A percentile compares a stretch with the other conserved stretches of the same genome.
Conservation (phyloP, 2,888 invertebrate genomes). For the Gisinianus flammeolus region DNA sequence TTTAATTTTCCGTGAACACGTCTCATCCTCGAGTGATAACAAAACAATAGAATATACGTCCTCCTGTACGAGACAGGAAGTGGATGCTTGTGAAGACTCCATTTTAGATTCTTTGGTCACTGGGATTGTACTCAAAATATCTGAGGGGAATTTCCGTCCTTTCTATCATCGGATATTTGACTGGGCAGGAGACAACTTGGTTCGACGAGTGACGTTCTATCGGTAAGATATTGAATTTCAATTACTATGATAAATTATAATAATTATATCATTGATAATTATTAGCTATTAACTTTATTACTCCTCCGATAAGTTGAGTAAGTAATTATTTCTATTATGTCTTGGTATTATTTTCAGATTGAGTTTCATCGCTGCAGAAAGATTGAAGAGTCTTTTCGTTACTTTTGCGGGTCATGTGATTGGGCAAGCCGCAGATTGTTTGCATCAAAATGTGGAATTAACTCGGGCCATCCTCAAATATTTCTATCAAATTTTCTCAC, state of each 20-base stretch:
- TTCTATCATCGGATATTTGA: conserved; percentile 85
- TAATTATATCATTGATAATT: too few relatives aligned
- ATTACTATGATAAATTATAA: conserved; percentile 8
- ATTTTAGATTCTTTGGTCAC: conserved; percentile 79
- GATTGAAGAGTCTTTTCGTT: conserved; percentile 84
- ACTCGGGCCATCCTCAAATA: conserved; percentile 77
- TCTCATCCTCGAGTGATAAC: not conserved
- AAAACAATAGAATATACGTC: not conserved
- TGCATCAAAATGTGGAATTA: conserved; percentile 69
- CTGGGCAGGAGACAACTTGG: conserved; percentile 75
- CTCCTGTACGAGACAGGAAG: conserved; percentile 58
- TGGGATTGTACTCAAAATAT: conserved; percentile 79
- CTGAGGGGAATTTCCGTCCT: conserved; percentile 86
- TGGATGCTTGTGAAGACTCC: conserved; percentile 73
- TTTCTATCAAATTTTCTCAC: conserved; percentile 76
- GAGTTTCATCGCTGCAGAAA: conserved; percentile 77
- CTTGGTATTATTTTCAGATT: conserved; percentile 64
- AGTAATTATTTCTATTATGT: conserved; percentile 7
- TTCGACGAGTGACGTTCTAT: conserved; percentile 81
- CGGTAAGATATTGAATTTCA: conserved; percentile 63
- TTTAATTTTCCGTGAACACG: conserved; percentile 59
- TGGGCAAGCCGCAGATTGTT: conserved; percentile 76
- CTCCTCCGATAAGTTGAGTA: not conserved
- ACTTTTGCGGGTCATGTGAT: conserved; percentile 88
- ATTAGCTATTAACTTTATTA: too few relatives aligned